Conservation (phyloP, 2,888 invertebrate genomes). For the Amblyjoppa proteus region DNA sequence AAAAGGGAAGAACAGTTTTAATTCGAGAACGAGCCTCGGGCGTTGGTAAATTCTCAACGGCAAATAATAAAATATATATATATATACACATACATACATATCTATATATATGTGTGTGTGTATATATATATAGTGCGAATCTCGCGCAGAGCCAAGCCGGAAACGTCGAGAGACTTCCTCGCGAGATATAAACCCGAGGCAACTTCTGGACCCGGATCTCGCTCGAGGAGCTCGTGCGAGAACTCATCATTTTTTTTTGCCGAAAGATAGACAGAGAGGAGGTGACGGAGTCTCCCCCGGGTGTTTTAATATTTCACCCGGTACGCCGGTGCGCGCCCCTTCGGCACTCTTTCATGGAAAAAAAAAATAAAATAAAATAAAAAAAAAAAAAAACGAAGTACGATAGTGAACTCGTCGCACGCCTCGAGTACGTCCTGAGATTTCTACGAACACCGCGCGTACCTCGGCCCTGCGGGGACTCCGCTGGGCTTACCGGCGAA, state of each 20-base stretch:
- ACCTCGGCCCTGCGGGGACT: slow-evolving; percentile 10
- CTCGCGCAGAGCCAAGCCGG: slow-evolving; percentile 24
- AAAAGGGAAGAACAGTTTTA: slow-evolving; percentile 31
- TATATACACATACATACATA: background rate
- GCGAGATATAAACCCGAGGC: slow-evolving; percentile 29
- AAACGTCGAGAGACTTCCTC: slow-evolving; percentile 46
- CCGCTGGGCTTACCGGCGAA: slow-evolving; percentile 18
- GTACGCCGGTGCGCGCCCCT: slow-evolving; percentile 54
- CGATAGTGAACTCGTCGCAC: slow-evolving; percentile 25
- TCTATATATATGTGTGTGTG: background rate
- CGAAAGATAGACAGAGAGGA: slow-evolving; percentile 55
- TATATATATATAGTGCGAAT: slow-evolving; percentile 16
- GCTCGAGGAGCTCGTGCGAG: slow-evolving; percentile 41
- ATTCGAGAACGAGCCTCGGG: slow-evolving; percentile 28
- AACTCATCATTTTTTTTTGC: slow-evolving; percentile 66
- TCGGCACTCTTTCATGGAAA: slow-evolving; percentile 52
- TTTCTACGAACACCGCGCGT: slow-evolving; percentile 50
- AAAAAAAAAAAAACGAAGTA: background rate
- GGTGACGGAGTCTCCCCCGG: slow-evolving; percentile 69
- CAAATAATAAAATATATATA: slow-evolving; percentile 28
- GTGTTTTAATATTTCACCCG: slow-evolving; percentile 73
- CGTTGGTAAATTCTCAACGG: slow-evolving; percentile 23
- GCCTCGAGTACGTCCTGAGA: slow-evolving; percentile 47
- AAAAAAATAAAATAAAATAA: too few species aligned
- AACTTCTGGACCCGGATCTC: slow-evolving; percentile 48